Percentiles rank a stretch among this genome's conserved stretches.
These are phyloP conservation scores for Ephydatia muelleri DNA, from an alignment of 37 sponge, comb jelly and placozoan genomes.

Conservation along the genomic window DNA sequence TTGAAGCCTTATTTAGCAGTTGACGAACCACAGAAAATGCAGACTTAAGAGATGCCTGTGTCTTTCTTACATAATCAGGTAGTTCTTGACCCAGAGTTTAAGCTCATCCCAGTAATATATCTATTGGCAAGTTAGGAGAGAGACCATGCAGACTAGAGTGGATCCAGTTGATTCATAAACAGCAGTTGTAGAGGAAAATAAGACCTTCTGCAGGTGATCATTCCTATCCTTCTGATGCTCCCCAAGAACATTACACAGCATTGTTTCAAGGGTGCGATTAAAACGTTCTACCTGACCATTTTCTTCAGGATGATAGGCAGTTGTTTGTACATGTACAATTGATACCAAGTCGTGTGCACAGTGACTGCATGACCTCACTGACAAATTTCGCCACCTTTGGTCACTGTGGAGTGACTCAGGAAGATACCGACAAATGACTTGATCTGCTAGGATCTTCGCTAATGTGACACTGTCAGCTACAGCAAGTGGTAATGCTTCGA, in stretches of 20 bases:
- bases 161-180: slow-evolving; percentile 27
- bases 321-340: slow-evolving; percentile 8
- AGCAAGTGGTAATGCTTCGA: slow-evolving; percentile 30
- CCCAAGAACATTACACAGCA: slow-evolving; percentile 32
- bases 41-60: background rate
- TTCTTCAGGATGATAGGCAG: slow-evolving; percentile 42
- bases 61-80: slow-evolving; percentile 22
- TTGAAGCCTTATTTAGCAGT: background rate
- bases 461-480: background rate
- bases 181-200: slow-evolving; percentile 24
- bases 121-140: background rate
- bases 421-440: slow-evolving; percentile 31
- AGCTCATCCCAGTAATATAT: background rate
- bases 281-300: slow-evolving; percentile 41
- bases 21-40: background rate
- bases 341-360: background rate
- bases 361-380: background rate
- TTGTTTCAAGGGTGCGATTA: slow-evolving; percentile 39
- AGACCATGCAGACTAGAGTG: background rate
- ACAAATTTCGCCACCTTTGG: too few relatives aligned
- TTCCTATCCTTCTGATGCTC: slow-evolving; percentile 46
- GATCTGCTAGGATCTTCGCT: slow-evolving; percentile 23
- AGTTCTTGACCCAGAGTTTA: slow-evolving; percentile 3
- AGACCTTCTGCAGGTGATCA: slow-evolving; percentile 13
- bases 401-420: slow-evolving; percentile 27